A percentile compares a stretch with the other conserved stretches of the same genome.
Conservation (phyloP, 2,797 vertebrate genomes). For the Graptemys geographica region DNA sequence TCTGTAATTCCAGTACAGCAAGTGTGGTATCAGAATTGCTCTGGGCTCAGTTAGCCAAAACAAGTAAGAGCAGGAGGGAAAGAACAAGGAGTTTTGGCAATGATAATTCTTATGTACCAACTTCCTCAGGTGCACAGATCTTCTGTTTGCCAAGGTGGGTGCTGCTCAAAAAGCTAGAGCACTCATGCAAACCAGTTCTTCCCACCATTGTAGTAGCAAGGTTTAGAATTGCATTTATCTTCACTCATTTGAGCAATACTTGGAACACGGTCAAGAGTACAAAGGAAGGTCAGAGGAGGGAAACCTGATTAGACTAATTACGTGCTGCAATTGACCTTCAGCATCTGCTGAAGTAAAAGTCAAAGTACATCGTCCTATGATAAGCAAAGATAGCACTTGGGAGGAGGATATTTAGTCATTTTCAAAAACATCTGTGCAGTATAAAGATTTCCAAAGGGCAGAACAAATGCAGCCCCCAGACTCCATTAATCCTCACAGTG, state of each 20-base stretch:
- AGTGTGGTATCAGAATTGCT: background rate
- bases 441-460: background rate
- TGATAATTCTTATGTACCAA: background rate
- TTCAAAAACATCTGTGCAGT: background rate
- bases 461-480: too few relatives aligned
- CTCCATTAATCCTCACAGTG: background rate
- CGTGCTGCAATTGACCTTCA: background rate
- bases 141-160: background rate
- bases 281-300: background rate
- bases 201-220: background rate
- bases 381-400: background rate
- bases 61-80: background rate
- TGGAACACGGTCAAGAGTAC: background rate
- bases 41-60: background rate
- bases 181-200: slow-evolving; percentile 6
- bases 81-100: background rate
- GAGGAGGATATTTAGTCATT: background rate
- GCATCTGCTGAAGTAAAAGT: background rate
- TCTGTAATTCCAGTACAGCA: background rate
- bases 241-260: slow-evolving; percentile 3
- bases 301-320: background rate
- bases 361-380: background rate
- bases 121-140: background rate
- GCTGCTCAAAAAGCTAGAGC: background rate
- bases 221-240: background rate